Percentiles rank a stretch among this genome's conserved stretches.
Conservation (phyloP, 1,140 invertebrate genomes). For the Ectropis grisescens region DNA sequence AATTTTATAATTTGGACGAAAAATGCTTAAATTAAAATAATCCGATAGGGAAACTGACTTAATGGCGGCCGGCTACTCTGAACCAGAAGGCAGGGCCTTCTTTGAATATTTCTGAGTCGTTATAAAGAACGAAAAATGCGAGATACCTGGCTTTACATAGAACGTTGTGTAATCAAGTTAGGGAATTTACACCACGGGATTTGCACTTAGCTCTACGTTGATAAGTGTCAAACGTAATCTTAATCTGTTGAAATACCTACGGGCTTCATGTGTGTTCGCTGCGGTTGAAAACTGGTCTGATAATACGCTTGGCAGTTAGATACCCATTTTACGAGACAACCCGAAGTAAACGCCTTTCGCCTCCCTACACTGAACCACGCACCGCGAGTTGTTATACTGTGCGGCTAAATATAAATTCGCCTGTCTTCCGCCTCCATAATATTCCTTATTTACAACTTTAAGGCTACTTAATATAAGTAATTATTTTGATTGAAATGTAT, state of each 20-base stretch:
- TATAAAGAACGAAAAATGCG: too few species aligned
- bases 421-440: slow-evolving; percentile 15
- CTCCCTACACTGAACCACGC: slow-evolving; percentile 20
- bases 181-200: slow-evolving; percentile 6
- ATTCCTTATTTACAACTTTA: too few species aligned
- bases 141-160: too few species aligned
- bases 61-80: too few species aligned
- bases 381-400: slow-evolving; percentile 13
- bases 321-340: slow-evolving; percentile 62
- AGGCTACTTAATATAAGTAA: too few species aligned
- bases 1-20: slow-evolving; percentile 13
- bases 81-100: too few species aligned
- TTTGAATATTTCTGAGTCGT: too few species aligned
- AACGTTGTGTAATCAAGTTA: too few species aligned
- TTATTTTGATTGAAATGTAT: too few species aligned
- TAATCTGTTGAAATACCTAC: slow-evolving; percentile 37
- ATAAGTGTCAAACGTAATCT: slow-evolving; percentile 46
- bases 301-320: slow-evolving; percentile 48
- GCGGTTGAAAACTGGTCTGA: slow-evolving; percentile 40
- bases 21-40: slow-evolving; percentile 16
- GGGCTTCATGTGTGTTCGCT: slow-evolving; percentile 29
- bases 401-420: slow-evolving; percentile 30
- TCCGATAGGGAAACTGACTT: slow-evolving; percentile 4
- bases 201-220: slow-evolving; percentile 28
- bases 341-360: slow-evolving; percentile 35